These are phyloP conservation scores for Limnephilus lunatus DNA, from an alignment of 2,888 invertebrate genomes.

Conservation along the genomic window DNA sequence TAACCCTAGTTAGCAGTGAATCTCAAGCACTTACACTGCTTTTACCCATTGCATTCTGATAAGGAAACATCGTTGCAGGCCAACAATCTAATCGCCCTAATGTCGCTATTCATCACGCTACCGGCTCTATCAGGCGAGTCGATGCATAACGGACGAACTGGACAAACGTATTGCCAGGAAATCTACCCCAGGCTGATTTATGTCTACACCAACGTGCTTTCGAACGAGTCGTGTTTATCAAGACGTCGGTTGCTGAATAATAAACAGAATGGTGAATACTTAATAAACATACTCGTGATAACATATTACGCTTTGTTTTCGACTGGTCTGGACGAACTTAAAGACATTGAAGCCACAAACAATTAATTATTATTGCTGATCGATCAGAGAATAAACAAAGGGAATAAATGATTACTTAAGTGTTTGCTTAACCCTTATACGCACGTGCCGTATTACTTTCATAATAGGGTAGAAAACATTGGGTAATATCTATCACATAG, in stretches of 20 bases:
- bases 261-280: not conserved
- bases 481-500: too few relatives aligned
- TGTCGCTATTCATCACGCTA: constrained; percentile 58
- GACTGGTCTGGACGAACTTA: too few relatives aligned
- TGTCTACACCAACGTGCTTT: constrained; percentile 14
- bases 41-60: not conserved
- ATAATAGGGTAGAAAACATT: too few relatives aligned
- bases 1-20: not conserved
- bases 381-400: too few relatives aligned
- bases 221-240: not conserved
- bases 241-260: not conserved
- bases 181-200: constrained; percentile 54
- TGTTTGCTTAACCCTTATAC: too few relatives aligned
- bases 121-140: constrained; percentile 50
- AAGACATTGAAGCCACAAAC: too few relatives aligned
- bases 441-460: too few relatives aligned
- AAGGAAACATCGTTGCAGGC: constrained; percentile 20
- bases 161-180: constrained; percentile 60
- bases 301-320: not conserved
- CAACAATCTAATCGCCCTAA: constrained; percentile 48
- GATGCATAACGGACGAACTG: constrained; percentile 62
- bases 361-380: too few relatives aligned
- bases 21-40: not conserved
- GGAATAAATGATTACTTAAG: too few relatives aligned
- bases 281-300: not conserved